phyloP scores from a whole-genome alignment of 2,888 invertebrate species.

The Leptopilina drosophilae region DNA sequence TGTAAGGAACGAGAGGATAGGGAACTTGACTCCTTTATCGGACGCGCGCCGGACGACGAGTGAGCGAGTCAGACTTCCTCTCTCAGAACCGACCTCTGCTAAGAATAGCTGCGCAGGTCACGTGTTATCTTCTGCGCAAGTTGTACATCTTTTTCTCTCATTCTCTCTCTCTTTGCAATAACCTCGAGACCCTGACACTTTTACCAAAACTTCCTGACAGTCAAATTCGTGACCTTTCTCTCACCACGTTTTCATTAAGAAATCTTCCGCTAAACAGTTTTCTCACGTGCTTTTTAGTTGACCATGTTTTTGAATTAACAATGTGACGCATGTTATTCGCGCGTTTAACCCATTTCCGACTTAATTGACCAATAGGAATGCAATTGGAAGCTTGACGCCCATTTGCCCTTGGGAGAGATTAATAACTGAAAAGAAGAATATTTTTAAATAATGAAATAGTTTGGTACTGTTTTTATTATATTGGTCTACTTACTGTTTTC shows the following conservation, averaged over 20 bases:
- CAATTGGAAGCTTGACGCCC: neutral
- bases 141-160: constrained; percentile 35
- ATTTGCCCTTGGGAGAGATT: neutral
- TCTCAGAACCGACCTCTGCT: constrained; percentile 67
- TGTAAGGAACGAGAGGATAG: constrained; percentile 50
- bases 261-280: constrained; percentile 13
- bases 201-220: constrained; percentile 47
- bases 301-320: constrained; percentile 47
- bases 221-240: constrained; percentile 59
- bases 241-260: constrained; percentile 44
- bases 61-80: constrained; percentile 72
- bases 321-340: constrained; percentile 32
- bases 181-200: constrained; percentile 66
- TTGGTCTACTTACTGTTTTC: neutral
- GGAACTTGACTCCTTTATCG: constrained; percentile 74
- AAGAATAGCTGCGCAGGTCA: constrained; percentile 76
- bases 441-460: neutral
- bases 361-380: constrained; percentile 23
- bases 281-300: neutral
- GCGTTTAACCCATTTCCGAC: constrained; percentile 53
- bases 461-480: neutral
- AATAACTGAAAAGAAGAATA: neutral
- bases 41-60: constrained; percentile 80
- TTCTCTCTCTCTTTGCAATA: constrained; percentile 40
- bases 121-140: constrained; percentile 72